Base-by-base conservation (phyloP, 2,797 vertebrate genomes). In the Diglossa cyanea region DNA sequence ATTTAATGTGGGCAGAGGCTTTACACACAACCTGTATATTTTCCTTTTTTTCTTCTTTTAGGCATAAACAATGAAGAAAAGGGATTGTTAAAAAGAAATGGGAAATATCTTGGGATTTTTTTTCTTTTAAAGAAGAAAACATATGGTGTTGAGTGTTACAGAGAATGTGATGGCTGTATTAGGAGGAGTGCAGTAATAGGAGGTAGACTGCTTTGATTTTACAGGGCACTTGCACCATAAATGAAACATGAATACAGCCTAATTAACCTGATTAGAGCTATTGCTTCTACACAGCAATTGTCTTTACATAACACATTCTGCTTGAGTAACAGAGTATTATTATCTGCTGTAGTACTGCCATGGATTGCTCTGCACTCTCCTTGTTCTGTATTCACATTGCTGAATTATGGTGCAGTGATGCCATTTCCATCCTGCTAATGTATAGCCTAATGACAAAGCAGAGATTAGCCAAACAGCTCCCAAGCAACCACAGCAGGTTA, bases 251-350 rank as follows among this genome's bases (percentile, higher is more conserved):
- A 97, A 97, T 91, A 70, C 68, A 96, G 92, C 95, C 95, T 98
- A 97, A 98, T 98, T 97, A 97, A 97, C 97, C 97, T 96, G 96
- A 97, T 98, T 96, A 96, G 95, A 97, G 96, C 93, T 94, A 96
- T 94, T 94, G 88, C 84, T 97, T 97, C 95, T 93, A 97, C 66
- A 67, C 50, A 74, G 80, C 84, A 83, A 86, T 97, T 97, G 93
- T 97, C 96, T 96, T 93, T 95, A 91, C 76, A 91, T 95, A 97
- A 97, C 93, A 91, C 88, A 96, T 96, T 97, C 92, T 96, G 91
- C 94, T 94, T 90, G 91, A 93, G 93, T 97, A 97, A 96, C 66
- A 89, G 88, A 96, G 75, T 95, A 90, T 94, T 53, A 47, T 97
- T 96, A 97, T 96, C 94, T 95, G 74, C 68, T 86, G 67, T 62